phyloP scores from a whole-genome alignment of 2,797 vertebrate genomes.

The Phylloscopus collybita region DNA sequence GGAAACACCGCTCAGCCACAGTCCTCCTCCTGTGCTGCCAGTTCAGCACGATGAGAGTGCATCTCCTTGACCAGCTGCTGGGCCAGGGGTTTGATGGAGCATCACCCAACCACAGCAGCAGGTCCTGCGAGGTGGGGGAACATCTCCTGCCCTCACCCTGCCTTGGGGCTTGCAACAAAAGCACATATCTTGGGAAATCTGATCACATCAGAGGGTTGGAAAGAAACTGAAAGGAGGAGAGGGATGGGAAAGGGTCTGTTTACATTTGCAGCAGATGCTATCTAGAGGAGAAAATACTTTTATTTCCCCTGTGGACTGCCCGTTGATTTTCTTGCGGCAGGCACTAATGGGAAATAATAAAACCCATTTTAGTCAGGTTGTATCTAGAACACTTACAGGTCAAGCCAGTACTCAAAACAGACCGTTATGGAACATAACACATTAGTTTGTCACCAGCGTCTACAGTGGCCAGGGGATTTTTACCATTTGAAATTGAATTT shows the following conservation, averaged over 20 bases:
- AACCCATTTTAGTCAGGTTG: slow-evolving; percentile 75
- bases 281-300: slow-evolving; percentile 67
- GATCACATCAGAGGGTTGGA: not conserved
- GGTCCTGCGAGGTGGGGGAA: fast-evolving
- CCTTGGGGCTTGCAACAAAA: not conserved
- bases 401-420: slow-evolving; percentile 75
- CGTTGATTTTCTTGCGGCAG: slow-evolving; percentile 73
- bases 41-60: fast-evolving
- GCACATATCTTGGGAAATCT: not conserved
- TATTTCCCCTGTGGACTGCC: slow-evolving; percentile 73
- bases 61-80: not conserved
- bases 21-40: not conserved
- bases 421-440: slow-evolving; percentile 67
- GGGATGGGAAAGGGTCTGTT: slow-evolving; percentile 38
- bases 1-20: fast-evolving
- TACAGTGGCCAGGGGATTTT: slow-evolving; percentile 69
- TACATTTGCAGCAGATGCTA: slow-evolving; percentile 61
- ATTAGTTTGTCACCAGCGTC: slow-evolving; percentile 66
- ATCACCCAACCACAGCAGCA: not conserved
- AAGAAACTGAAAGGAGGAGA: not conserved
- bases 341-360: slow-evolving; percentile 81
- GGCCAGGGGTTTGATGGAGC: not conserved
- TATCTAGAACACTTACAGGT: slow-evolving; percentile 78
- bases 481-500: slow-evolving; percentile 75
- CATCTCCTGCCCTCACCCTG: not conserved